Percentiles rank a stretch among this genome's conserved stretches.
Conservation (phyloP, 2,888 invertebrate species). For the Melinopterus prodromus region DNA sequence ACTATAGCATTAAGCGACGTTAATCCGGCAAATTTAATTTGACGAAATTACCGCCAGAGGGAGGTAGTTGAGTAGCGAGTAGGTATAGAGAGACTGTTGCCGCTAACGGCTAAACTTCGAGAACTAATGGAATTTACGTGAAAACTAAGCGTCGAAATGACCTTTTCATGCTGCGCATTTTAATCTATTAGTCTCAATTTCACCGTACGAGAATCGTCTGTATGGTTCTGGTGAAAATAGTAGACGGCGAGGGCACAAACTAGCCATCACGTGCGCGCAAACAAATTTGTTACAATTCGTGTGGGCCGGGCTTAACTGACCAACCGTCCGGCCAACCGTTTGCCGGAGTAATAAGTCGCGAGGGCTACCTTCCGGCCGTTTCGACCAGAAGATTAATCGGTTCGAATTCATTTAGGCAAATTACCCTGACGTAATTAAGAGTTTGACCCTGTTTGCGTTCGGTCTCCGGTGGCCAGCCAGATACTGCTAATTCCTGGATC, state of each 20-base stretch:
- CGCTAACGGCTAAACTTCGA: background rate
- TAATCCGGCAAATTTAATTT: background rate
- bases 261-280: background rate
- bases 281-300: background rate
- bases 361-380: constrained; percentile 4
- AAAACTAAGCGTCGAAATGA: constrained; percentile 4
- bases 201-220: background rate
- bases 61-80: background rate
- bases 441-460: background rate
- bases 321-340: background rate
- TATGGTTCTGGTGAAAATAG: background rate
- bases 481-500: background rate
- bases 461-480: background rate
- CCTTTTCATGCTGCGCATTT: constrained; percentile 4
- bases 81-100: background rate
- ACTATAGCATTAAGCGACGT: background rate
- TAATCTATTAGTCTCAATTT: constrained; percentile 4
- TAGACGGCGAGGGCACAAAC: background rate
- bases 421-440: background rate
- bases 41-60: background rate
- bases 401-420: background rate
- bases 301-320: background rate
- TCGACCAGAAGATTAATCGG: background rate
- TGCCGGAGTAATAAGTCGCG: background rate
- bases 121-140: constrained; percentile 4